Evolutionary conservation across 2,113 vertebrate species (phyloP), one percentile per base, ranked within the genome.

Genomic region (Chionodraco myersi): DNA sequence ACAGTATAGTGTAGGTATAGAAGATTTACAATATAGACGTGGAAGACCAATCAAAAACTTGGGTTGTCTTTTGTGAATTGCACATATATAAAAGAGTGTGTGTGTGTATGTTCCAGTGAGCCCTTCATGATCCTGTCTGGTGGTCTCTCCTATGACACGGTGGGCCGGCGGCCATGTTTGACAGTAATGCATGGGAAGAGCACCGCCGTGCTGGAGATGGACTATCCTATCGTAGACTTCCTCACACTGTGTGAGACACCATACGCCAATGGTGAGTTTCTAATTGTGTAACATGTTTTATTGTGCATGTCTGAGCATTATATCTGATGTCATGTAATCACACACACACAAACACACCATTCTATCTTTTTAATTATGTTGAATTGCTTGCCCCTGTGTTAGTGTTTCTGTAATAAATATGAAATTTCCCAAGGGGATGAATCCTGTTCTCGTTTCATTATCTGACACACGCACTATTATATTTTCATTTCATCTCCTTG

Each of bases 111-210:
- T 80, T 88, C 41, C 90, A 99, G 98, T 88, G 98, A 99, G 5
- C 97, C 98, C 79, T 99, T 99, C 89, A 99, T 99, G 84, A 98
- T 99, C 93, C 96, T 99, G 67, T 99, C 98, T 26, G 98, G 98
- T 78, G 98, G 98, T 72, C 95, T 99, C 82, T 98, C 98, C 0
- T 99, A 99, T 26, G 98, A 99, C 86, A 99, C 97, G 44, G 96
- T 97, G 73, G 98, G 98, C 87, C 96, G 98, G 93, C 94, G 98
- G 91, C 97, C 98, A 30, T 99, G 98, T 93, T 93, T 99, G 92
- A 99, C 98, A 14, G 97, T 99, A 71, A 99, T 99, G 98, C 98
- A 99, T 36, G 98, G 98, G 57, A 99, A 99, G 89, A 99, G 97
- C 84, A 98, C 97, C 10, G 98, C 98, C 56, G 98, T 99, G 68